phyloP scores from a whole-genome alignment of 2,797 vertebrate species.

The Lycodopsis pacificus region DNA sequence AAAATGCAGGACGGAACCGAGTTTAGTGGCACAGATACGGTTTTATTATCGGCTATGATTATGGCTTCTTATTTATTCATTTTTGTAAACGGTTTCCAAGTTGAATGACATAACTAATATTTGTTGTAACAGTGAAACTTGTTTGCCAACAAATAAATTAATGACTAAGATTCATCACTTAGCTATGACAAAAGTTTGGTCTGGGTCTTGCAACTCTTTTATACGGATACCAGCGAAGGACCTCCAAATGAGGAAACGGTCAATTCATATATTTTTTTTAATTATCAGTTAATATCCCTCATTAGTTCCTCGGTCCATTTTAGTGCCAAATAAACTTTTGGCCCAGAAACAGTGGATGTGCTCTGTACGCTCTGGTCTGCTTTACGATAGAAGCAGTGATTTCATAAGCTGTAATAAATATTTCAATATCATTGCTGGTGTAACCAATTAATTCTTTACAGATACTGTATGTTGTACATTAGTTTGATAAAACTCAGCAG shows the following conservation, averaged over 20 bases:
- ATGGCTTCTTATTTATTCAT: slow-evolving; percentile 90
- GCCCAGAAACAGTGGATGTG: slow-evolving; percentile 73
- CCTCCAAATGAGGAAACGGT: slow-evolving; percentile 39
- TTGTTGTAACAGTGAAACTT: slow-evolving; percentile 98
- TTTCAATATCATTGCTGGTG: slow-evolving; percentile 70
- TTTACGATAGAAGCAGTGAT: slow-evolving; percentile 74
- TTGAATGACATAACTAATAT: slow-evolving; percentile 96
- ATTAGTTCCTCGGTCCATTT: slow-evolving; percentile 67
- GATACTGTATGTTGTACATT: slow-evolving; percentile 39
- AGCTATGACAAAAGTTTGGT: slow-evolving; percentile 69
- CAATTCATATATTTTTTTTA: slow-evolving; percentile 22
- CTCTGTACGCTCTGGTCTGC: slow-evolving; percentile 77
- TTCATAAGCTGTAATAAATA: slow-evolving; percentile 81
- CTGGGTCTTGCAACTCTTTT: slow-evolving; percentile 52
- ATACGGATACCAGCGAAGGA: slow-evolving; percentile 45
- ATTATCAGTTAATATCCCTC: slow-evolving; percentile 58
- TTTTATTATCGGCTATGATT: slow-evolving; percentile 83
- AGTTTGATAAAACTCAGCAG: slow-evolving; percentile 29
- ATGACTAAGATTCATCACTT: slow-evolving; percentile 91
- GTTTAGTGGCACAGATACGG: slow-evolving; percentile 85
- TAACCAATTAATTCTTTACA: slow-evolving; percentile 69
- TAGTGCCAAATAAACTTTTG: slow-evolving; percentile 67
- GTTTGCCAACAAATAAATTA: slow-evolving; percentile 98
- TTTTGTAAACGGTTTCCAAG: slow-evolving; percentile 92
- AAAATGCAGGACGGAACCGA: slow-evolving; percentile 75